phyloP scores from a whole-genome alignment of 2,888 invertebrate genomes.

The Anthrax anthrax region DNA sequence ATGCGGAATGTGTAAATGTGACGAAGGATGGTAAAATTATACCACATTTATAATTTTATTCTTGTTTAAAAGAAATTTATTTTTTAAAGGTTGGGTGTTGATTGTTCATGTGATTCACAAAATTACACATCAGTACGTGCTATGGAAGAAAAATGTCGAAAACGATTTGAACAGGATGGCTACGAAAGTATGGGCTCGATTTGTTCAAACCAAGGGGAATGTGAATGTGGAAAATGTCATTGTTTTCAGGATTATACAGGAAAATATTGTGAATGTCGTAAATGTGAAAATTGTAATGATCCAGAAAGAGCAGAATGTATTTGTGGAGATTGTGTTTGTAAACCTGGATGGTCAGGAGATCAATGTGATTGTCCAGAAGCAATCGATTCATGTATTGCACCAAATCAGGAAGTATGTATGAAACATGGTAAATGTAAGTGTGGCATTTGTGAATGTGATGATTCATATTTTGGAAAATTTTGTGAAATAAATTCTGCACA shows the following conservation, averaged over 20 bases:
- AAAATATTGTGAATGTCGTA: constrained; percentile 46
- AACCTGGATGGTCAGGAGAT: constrained; percentile 41
- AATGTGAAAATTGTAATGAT: constrained; percentile 44
- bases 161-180: constrained; percentile 14
- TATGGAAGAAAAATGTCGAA: constrained; percentile 27
- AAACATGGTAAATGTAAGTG: constrained; percentile 65
- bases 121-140: constrained; percentile 21
- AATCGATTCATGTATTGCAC: constrained; percentile 39
- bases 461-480: constrained; percentile 22
- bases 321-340: constrained; percentile 60
- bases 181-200: constrained; percentile 27
- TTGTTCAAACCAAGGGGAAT: constrained; percentile 61
- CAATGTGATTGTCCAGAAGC: constrained; percentile 43
- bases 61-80: no score
- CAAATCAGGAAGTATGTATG: constrained; percentile 47
- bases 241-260: constrained; percentile 49
- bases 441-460: constrained; percentile 36
- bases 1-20: constrained; percentile 51
- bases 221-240: constrained; percentile 59
- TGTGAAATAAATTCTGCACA: constrained; percentile 26
- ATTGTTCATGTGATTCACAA: constrained; percentile 25
- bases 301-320: constrained; percentile 54
- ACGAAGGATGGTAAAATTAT: constrained; percentile 41
- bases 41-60: no score
- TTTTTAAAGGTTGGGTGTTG: constrained; percentile 20